Evolutionary conservation across 1,140 invertebrate species (phyloP).

Genomic region (Cydia strobilella): DNA sequence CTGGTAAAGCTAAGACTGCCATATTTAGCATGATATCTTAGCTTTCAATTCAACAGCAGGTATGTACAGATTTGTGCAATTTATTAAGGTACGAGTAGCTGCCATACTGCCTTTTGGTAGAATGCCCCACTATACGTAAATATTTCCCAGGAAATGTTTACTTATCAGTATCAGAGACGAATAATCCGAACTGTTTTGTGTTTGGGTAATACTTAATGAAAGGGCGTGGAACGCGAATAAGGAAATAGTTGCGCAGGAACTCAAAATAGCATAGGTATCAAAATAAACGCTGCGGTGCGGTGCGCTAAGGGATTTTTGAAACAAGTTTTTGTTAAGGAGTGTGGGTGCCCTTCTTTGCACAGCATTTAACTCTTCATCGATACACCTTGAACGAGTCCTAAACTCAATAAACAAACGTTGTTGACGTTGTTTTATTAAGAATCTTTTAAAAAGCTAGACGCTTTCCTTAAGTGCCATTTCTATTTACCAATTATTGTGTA

Average conservation of each 20-base stretch:
- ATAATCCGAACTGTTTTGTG: neutral
- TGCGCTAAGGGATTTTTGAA: neutral
- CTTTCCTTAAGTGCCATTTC: no score
- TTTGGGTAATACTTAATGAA: neutral
- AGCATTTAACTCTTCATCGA: no score
- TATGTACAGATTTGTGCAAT: neutral
- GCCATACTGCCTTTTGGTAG: neutral
- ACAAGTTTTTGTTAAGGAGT: no score
- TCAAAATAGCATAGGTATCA: neutral
- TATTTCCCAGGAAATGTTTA: constrained; percentile 8
- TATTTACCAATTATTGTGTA: neutral
- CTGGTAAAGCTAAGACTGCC: no score
- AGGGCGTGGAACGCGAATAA: neutral
- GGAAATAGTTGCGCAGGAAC: neutral
- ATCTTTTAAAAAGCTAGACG: no score
- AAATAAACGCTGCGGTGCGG: neutral
- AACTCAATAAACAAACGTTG: no score
- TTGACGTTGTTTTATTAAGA: no score
- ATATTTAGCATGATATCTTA: no score
- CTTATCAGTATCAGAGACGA: neutral
- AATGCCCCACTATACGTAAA: neutral
- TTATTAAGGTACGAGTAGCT: no score
- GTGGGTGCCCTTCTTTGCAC: no score
- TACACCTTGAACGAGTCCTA: no score
- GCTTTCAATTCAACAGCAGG: neutral